phyloP scores from a whole-genome alignment of 2,113 vertebrate genomes.

The Chrysochloris asiatica region DNA sequence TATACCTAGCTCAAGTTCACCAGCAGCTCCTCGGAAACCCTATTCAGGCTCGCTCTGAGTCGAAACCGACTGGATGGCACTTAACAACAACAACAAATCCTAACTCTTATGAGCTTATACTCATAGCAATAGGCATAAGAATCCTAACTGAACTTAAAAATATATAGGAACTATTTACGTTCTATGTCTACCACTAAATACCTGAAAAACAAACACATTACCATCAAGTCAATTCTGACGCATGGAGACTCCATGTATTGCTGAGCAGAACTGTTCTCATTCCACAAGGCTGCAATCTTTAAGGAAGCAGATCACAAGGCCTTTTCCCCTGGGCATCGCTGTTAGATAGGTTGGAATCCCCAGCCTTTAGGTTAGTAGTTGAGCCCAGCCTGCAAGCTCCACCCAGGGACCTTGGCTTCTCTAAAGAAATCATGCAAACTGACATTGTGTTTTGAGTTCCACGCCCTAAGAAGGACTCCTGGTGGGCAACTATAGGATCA shows the following conservation, averaged over 20 bases:
- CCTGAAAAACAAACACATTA: not conserved
- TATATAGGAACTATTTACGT: not conserved
- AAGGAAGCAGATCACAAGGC: not conserved
- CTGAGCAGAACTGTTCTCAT: not conserved
- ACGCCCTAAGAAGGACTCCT: no score
- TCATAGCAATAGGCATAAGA: no score
- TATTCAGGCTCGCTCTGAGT: no score
- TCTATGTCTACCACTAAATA: not conserved
- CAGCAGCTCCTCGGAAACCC: no score
- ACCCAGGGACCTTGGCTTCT: not conserved
- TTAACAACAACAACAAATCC: no score
- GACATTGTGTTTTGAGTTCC: not conserved
- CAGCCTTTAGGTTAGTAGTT: not conserved
- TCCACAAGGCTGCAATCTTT: not conserved
- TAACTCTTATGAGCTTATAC: no score
- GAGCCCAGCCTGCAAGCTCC: not conserved
- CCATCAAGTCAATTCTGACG: not conserved
- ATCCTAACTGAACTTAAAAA: slow-evolving; percentile 45
- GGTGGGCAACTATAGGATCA: no score
- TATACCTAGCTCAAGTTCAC: no score
- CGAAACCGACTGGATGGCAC: no score
- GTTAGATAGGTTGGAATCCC: not conserved
- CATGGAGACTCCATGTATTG: no score
- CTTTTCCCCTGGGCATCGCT: not conserved
- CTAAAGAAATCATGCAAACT: not conserved